These are phyloP conservation scores for Kradibia gibbosae DNA, from an alignment of 1,140 invertebrate species.

Conservation along the genomic window DNA sequence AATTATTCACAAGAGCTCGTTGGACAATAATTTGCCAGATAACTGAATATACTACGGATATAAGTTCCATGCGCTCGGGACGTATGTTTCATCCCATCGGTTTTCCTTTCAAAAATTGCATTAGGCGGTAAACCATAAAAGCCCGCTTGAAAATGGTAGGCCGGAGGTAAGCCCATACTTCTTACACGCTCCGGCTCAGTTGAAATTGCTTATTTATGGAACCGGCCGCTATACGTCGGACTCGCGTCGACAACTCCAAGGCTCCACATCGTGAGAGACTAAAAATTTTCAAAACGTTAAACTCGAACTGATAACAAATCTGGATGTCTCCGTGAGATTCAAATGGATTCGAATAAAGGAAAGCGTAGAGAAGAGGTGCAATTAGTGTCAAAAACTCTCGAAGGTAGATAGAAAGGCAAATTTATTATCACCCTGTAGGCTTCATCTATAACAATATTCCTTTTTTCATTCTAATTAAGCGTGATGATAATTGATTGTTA, in stretches of 20 bases:
- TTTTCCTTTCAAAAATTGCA: constrained; percentile 4
- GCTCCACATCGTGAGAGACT: neutral
- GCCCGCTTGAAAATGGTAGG: neutral
- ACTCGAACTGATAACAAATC: neutral
- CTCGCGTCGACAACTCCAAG: constrained; percentile 25
- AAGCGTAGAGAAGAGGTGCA: neutral
- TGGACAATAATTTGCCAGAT: constrained; percentile 25
- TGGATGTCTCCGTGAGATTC: too few relatives aligned
- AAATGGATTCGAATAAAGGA: neutral
- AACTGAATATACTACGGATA: constrained; percentile 27
- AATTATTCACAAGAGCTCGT: neutral
- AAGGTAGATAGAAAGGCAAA: too few relatives aligned
- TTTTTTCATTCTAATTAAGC: too few relatives aligned
- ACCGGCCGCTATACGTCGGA: neutral
- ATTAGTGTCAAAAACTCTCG: too few relatives aligned
- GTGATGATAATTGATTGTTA: too few relatives aligned
- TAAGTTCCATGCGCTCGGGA: neutral
- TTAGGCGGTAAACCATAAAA: constrained; percentile 17
- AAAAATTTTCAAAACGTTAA: neutral
- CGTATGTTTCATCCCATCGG: constrained; percentile 5
- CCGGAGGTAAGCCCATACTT: constrained; percentile 27
- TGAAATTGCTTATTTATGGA: constrained; percentile 51
- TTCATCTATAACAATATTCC: too few relatives aligned
- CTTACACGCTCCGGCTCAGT: constrained; percentile 36
- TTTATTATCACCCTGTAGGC: too few relatives aligned